Evolutionary conservation across 2,113 vertebrate genomes (phyloP).

Genomic region (Archilochus colubris): DNA sequence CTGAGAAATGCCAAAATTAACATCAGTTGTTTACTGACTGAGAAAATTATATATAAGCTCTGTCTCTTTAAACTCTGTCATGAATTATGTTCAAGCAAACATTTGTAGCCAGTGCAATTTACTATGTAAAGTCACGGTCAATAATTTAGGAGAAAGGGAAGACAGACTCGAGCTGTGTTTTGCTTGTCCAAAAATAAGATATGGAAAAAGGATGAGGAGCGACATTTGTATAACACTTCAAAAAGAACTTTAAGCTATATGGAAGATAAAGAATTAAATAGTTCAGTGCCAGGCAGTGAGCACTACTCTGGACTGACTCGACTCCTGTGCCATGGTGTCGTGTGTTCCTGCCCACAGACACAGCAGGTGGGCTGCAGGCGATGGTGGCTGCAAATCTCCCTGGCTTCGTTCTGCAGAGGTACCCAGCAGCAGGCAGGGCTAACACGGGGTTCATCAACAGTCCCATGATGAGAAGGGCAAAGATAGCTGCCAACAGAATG

Average conservation of each 20-base stretch:
- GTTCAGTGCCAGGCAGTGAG: not conserved
- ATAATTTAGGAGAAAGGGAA: constrained; percentile 60
- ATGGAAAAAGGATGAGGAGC: not conserved
- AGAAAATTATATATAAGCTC: constrained; percentile 41
- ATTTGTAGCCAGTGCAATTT: constrained; percentile 54
- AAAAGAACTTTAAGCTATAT: not conserved
- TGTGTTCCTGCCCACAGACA: not conserved
- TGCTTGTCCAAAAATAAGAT: constrained; percentile 32
- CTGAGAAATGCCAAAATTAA: constrained; percentile 55
- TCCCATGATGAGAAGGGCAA: not conserved
- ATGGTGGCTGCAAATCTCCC: not conserved
- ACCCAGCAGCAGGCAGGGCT: not conserved
- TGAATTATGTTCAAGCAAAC: constrained; percentile 62
- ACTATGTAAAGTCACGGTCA: constrained; percentile 60
- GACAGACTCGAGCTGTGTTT: constrained; percentile 40
- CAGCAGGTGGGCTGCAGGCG: accelerated
- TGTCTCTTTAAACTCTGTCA: constrained; percentile 53
- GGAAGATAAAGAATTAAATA: not conserved
- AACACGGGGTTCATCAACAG: accelerated
- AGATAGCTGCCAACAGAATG: not conserved
- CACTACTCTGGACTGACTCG: not conserved
- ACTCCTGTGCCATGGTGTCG: not conserved
- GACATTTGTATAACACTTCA: not conserved
- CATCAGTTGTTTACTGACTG: constrained; percentile 57
- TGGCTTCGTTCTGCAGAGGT: not conserved